Evolutionary conservation across 2,113 vertebrate genomes (phyloP), one percentile per base, ranked within the genome.

Genomic region (Gambusia affinis): DNA sequence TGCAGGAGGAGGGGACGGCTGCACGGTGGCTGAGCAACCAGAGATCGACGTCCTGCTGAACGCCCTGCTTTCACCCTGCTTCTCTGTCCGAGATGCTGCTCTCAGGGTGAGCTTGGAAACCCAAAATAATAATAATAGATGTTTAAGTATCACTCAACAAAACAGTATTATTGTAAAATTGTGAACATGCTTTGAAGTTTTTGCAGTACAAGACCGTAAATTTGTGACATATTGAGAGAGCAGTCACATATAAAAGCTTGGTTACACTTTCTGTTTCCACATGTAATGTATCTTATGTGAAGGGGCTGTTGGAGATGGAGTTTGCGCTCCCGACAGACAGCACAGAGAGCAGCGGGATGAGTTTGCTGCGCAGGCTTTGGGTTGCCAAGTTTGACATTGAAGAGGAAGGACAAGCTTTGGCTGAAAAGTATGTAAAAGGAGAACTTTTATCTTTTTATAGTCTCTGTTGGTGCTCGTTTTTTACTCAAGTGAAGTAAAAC

Each of bases 301-400:
- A 99, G 98, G 98, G 98, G 5, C 91, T 99, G 92, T 90, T 96
- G 95, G 97, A 98, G 75, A 94, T 99, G 90, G 95, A 98, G 81
- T 94, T 99, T 93, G 97, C 98, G 15, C 90, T 99, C 39, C 95
- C 97, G n/a, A 95, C 95, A 0, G 97, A 99, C 78, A 94, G 95
- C 0, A 91, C 95, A 11, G 97, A 99, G 63, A 90, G 94, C 72
- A 95, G 94, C 0, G 98, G 97, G 12, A 80, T 98, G 84, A 96
- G 95, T 72, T 90, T 99, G 69, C 85, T 99, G 74, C 96, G 95
- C 61, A 94, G 98, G 60, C 95, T 99, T 76, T 99, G 98, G 98
- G 96, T 99, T 47, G 93, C 96, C 11, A 96, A 91, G 70, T 99
- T 98, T 79, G 98, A 99, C 12, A 93, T 95, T 67, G 97, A 99